Percentiles rank a stretch among this genome's conserved stretches.
Conservation (phyloP, 2,888 invertebrate genomes). For the Diplolepis rosae region DNA sequence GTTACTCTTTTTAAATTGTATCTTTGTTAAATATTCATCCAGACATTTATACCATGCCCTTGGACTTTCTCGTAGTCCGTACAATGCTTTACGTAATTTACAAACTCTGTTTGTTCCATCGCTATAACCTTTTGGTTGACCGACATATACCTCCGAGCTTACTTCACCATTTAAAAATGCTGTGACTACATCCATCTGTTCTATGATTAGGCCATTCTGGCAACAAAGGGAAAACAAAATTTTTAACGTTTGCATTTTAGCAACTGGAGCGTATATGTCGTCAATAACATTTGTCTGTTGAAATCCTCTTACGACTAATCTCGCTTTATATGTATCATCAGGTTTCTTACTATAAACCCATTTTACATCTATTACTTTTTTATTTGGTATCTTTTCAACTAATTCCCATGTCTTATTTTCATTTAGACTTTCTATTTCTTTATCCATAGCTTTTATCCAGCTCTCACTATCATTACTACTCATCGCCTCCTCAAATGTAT, state of each 20-base stretch:
- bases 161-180: conserved; percentile 44
- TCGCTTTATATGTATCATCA: too few relatives aligned
- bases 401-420: conserved; percentile 33
- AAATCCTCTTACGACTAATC: too few relatives aligned
- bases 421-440: conserved; percentile 32
- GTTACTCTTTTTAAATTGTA: conserved; percentile 40
- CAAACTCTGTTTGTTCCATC: conserved; percentile 37
- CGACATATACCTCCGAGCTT: conserved; percentile 39
- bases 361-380: conserved; percentile 38
- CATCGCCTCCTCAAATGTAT: conserved; percentile 35
- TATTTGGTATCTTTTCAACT: conserved; percentile 31
- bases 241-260: conserved; percentile 34
- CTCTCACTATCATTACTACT: conserved; percentile 12
- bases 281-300: conserved; percentile 33
- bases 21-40: conserved; percentile 38
- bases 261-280: conserved; percentile 36
- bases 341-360: too few relatives aligned
- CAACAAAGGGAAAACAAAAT: conserved; percentile 35
- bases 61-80: conserved; percentile 50
- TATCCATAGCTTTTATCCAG: conserved; percentile 35
- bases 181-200: conserved; percentile 45
- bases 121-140: conserved; percentile 42
- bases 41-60: conserved; percentile 50
- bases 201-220: conserved; percentile 33
- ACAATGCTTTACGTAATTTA: conserved; percentile 46